Evolutionary conservation across 2,797 vertebrate genomes (phyloP).

Genomic region (Poecilia gillii): DNA sequence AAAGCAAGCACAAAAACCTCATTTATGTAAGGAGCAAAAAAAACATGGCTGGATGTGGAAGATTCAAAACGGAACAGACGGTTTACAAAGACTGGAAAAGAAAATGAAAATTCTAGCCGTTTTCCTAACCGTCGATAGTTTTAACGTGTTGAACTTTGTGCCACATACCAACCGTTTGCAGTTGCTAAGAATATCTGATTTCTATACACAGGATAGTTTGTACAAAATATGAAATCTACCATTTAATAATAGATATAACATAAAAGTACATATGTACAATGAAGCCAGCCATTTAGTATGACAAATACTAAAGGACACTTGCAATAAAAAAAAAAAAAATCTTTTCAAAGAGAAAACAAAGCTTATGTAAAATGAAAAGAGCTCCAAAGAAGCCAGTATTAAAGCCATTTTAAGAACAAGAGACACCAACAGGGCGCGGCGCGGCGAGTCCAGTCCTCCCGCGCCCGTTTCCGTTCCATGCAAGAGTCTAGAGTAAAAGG

Average conservation of each 20-base stretch:
- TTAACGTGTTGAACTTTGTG: conserved; percentile 86
- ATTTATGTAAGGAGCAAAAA: conserved; percentile 85
- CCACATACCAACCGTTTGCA: conserved; percentile 89
- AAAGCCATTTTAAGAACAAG: conserved; percentile 85
- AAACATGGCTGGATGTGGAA: conserved; percentile 84
- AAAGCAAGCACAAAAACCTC: conserved; percentile 91
- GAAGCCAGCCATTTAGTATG: conserved; percentile 88
- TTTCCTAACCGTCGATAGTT: conserved; percentile 85
- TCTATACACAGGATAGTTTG: conserved; percentile 95
- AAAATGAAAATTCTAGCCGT: conserved; percentile 79
- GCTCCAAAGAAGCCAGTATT: conserved; percentile 80
- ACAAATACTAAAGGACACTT: conserved; percentile 93
- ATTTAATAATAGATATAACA: conserved; percentile 87
- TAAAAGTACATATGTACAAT: conserved; percentile 98
- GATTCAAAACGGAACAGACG: conserved; percentile 79
- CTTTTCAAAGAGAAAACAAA: conserved; percentile 73
- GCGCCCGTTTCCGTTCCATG: conserved; percentile 25
- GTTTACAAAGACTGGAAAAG: conserved; percentile 87
- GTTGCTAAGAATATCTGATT: conserved; percentile 89
- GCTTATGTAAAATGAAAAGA: conserved; percentile 71
- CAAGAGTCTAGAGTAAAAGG: background rate
- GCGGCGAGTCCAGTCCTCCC: conserved; percentile 8
- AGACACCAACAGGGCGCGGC: conserved; percentile 47
- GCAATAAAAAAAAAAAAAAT: conserved; percentile 83
- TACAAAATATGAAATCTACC: conserved; percentile 97